phyloP scores from a whole-genome alignment of 2,113 vertebrate species.

The Cololabis saira region DNA sequence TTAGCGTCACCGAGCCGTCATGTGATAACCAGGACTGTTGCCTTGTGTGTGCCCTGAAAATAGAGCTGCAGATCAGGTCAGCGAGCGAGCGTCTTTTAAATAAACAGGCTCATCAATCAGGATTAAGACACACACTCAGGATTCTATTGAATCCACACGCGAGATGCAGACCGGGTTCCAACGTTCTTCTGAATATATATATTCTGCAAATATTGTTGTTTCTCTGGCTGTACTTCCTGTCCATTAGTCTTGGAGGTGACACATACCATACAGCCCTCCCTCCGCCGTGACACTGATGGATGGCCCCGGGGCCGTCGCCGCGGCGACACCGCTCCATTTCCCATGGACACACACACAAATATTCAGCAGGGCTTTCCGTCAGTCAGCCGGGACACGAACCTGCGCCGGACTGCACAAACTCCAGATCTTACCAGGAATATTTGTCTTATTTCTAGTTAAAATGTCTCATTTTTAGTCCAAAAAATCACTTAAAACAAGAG shows the following conservation, averaged over 20 bases:
- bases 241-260: conserved; percentile 84
- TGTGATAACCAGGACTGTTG: conserved; percentile 14
- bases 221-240: conserved; percentile 84
- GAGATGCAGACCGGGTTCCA: conserved; percentile 42
- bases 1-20: conserved; percentile 13
- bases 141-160: conserved; percentile 60
- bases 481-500: too few species aligned
- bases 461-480: too few species aligned
- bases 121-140: conserved; percentile 36
- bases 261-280: conserved; percentile 69
- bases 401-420: conserved; percentile 46
- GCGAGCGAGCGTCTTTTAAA: conserved; percentile 53
- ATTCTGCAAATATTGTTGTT: conserved; percentile 86
- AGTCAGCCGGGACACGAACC: conserved; percentile 63
- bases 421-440: too few species aligned
- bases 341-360: conserved; percentile 84
- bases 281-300: conserved; percentile 84
- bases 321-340: conserved; percentile 79
- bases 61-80: conserved; percentile 41
- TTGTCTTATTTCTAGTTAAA: too few species aligned
- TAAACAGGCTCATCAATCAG: conserved; percentile 78
- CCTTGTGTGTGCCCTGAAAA: not conserved
- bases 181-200: conserved; percentile 77
- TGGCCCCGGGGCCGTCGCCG: conserved; percentile 74
- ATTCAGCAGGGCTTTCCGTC: conserved; percentile 73